phyloP scores from a whole-genome alignment of 1,140 invertebrate genomes.

The Plectrocnemia conspersa region DNA sequence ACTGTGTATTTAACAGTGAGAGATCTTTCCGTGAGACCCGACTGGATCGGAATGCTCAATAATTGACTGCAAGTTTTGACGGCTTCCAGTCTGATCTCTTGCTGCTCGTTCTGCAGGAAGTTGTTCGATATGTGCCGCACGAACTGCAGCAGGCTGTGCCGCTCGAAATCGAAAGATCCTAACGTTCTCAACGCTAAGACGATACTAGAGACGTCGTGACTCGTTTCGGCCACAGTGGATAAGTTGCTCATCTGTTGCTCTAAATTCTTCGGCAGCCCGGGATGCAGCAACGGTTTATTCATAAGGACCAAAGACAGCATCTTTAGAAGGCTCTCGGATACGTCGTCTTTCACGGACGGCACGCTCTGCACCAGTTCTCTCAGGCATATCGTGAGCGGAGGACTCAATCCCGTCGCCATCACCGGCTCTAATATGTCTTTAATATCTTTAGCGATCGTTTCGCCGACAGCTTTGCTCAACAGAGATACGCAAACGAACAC shows the following conservation, averaged over 20 bases:
- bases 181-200: conserved; percentile 91
- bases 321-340: conserved; percentile 86
- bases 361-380: conserved; percentile 85
- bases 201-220: conserved; percentile 73
- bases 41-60: conserved; percentile 72
- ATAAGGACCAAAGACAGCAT: conserved; percentile 86
- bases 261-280: conserved; percentile 64
- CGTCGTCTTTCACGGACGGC: conserved; percentile 80
- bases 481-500: conserved; percentile 95
- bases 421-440: conserved; percentile 85
- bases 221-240: conserved; percentile 45
- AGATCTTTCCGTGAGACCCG: conserved; percentile 58
- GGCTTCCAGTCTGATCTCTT: conserved; percentile 89
- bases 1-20: conserved; percentile 81
- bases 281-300: conserved; percentile 77
- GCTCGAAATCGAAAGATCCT: conserved; percentile 95
- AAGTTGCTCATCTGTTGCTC: conserved; percentile 49
- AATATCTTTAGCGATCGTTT: conserved; percentile 71
- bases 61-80: conserved; percentile 90
- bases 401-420: conserved; percentile 86
- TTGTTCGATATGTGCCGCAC: conserved; percentile 88
- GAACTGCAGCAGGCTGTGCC: conserved; percentile 87
- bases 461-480: conserved; percentile 79
- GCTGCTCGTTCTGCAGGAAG: conserved; percentile 87
- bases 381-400: conserved; percentile 84